A percentile compares a stretch with the other conserved stretches of the same genome.
phyloP scores from a whole-genome alignment of 1,140 invertebrate species.

The Papilio polytes region DNA sequence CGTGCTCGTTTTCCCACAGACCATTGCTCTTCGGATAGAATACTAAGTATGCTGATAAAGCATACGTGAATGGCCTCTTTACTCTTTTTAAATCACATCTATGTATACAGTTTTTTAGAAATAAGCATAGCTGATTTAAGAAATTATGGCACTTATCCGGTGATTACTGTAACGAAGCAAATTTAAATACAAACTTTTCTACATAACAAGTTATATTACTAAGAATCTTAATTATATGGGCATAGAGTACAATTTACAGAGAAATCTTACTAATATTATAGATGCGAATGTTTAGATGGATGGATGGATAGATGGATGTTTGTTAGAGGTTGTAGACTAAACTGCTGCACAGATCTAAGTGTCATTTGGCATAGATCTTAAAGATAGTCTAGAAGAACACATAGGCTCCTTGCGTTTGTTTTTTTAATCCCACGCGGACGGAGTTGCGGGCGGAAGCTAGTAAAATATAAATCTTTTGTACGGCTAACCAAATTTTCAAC shows the following conservation, averaged over 20 bases:
- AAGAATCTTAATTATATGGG: neutral
- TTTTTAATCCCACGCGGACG: too few species aligned
- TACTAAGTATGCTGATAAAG: constrained; percentile 30
- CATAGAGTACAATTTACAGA: neutral
- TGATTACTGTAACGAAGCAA: neutral
- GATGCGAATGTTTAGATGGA: too few species aligned
- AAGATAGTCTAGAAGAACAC: too few species aligned
- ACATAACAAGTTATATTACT: neutral
- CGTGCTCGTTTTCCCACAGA: constrained; percentile 26
- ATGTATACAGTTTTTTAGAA: neutral
- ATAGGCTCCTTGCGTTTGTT: too few species aligned
- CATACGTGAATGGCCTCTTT: constrained; percentile 17
- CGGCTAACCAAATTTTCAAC: neutral
- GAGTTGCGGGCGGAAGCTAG: too few species aligned
- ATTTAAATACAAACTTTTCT: neutral
- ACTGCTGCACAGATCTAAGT: too few species aligned
- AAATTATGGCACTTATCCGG: neutral
- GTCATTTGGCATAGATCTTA: too few species aligned
- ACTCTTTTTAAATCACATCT: constrained; percentile 12
- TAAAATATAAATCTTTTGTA: too few species aligned
- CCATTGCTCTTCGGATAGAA: constrained; percentile 4
- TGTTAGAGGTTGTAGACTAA: too few species aligned
- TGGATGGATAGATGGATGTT: too few species aligned
- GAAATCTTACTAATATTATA: neutral
- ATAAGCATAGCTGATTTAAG: neutral